Percentiles rank a stretch among this genome's conserved stretches.
phyloP scores from a whole-genome alignment of 2,797 vertebrate species.

The Hoplostethus atlanticus region DNA sequence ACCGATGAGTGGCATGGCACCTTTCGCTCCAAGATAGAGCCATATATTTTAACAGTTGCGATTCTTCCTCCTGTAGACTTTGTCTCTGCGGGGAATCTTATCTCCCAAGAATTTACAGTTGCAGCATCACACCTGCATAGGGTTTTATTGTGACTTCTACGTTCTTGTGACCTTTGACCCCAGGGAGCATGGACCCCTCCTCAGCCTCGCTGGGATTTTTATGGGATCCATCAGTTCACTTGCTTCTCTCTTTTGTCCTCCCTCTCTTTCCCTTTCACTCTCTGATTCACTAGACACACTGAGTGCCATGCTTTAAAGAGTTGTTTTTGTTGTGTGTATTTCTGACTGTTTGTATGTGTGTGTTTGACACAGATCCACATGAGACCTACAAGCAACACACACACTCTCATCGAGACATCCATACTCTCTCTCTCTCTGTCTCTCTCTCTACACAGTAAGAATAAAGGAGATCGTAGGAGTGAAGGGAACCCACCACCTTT shows the following conservation, averaged over 20 bases:
- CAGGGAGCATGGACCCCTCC: neutral
- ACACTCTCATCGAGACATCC: neutral
- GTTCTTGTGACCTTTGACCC: conserved; percentile 46
- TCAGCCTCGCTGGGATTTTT: neutral
- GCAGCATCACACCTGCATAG: conserved; percentile 37
- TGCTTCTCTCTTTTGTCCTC: neutral
- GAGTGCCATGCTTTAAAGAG: neutral
- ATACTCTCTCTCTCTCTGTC: neutral
- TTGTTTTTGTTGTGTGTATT: conserved; percentile 40
- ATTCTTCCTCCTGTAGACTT: conserved; percentile 16
- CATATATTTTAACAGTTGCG: conserved; percentile 33
- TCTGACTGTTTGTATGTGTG: conserved; percentile 32
- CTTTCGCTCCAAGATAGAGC: conserved; percentile 42
- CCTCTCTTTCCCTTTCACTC: neutral
- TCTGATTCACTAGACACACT: conserved; percentile 7
- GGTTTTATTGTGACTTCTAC: conserved; percentile 22
- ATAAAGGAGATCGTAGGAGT: neutral
- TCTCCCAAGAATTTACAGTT: conserved; percentile 31
- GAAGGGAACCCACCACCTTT: conserved; percentile 1
- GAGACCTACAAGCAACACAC: neutral
- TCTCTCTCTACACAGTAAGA: neutral
- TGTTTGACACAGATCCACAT: conserved; percentile 3
- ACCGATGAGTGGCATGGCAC: conserved; percentile 32
- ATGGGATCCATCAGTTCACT: conserved; percentile 16
- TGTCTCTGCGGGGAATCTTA: conserved; percentile 23